Conservation (phyloP, 1,140 invertebrate species). For the Neomicropteryx cornuta region DNA sequence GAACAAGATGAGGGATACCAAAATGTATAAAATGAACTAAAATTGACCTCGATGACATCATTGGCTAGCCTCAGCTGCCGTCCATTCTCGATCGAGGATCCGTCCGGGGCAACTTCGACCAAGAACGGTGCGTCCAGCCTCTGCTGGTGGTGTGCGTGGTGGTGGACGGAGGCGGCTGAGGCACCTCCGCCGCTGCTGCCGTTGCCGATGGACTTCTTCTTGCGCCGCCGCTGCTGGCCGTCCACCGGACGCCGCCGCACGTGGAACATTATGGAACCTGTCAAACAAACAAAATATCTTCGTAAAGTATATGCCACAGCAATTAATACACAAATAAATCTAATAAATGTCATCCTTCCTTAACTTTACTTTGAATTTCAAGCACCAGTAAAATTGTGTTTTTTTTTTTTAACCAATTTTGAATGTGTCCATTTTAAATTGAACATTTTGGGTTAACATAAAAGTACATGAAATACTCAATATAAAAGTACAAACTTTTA, state of each 20-base stretch:
- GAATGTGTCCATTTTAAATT: too few relatives aligned
- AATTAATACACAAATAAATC: conserved; percentile 3
- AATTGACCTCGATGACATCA: conserved; percentile 50
- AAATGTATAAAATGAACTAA: too few relatives aligned
- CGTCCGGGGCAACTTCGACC: conserved; percentile 49
- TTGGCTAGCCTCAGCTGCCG: conserved; percentile 44
- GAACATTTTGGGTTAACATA: too few relatives aligned
- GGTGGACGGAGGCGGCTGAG: conserved; percentile 29
- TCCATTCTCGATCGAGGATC: conserved; percentile 43
- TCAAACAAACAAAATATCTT: conserved; percentile 17
- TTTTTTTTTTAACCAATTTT: too few relatives aligned
- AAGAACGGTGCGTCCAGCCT: conserved; percentile 35
- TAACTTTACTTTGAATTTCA: too few relatives aligned
- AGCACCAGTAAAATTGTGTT: too few relatives aligned
- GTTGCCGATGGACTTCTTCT: conserved; percentile 70
- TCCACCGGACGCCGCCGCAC: conserved; percentile 80
- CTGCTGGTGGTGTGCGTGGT: too few relatives aligned
- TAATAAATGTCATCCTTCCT: background rate
- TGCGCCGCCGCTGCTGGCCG: conserved; percentile 75
- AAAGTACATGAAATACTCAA: too few relatives aligned
- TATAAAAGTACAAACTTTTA: too few relatives aligned
- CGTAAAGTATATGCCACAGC: background rate
- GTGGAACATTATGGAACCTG: conserved; percentile 92
- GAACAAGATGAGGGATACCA: too few relatives aligned
- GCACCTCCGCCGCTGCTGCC: conserved; percentile 35